Evolutionary conservation across 2,888 invertebrate species (phyloP).

Genomic region (Drosophila lutescens): DNA sequence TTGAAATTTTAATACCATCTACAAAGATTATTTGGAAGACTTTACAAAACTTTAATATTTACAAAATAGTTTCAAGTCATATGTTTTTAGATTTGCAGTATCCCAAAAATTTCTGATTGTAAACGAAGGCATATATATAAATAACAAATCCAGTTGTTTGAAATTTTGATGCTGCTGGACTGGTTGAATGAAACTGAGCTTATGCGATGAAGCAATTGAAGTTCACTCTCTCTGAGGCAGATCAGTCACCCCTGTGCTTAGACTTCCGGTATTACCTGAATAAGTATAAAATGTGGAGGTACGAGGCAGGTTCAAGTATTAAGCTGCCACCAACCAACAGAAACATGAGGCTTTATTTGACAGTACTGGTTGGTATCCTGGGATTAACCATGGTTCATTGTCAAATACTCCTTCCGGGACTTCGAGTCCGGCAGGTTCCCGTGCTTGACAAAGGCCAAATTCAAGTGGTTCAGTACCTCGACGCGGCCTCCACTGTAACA

Average conservation of each 20-base stretch:
- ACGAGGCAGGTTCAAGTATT: not conserved
- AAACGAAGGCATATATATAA: not conserved
- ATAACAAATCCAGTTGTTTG: conserved; percentile 3
- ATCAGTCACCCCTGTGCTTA: not conserved
- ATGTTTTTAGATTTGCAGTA: too few relatives aligned
- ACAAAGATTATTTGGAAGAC: too few relatives aligned
- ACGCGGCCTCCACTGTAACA: conserved; percentile 4
- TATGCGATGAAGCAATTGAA: not conserved
- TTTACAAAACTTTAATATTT: too few relatives aligned
- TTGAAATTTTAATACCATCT: too few relatives aligned
- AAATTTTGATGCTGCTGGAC: not conserved
- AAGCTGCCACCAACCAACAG: not conserved
- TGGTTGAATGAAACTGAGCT: not conserved
- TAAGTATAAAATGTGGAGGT: not conserved
- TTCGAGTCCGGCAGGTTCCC: not conserved
- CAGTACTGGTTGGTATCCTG: not conserved
- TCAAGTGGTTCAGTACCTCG: not conserved
- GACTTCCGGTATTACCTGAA: not conserved
- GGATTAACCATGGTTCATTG: not conserved
- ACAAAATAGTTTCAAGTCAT: too few relatives aligned
- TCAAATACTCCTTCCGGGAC: not conserved
- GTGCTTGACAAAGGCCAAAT: not conserved
- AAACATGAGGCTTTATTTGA: not conserved
- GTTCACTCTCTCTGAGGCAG: conserved; percentile 1
- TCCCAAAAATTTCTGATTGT: not conserved